A percentile compares a stretch with the other conserved stretches of the same genome.
Conservation (phyloP, 2,888 invertebrate species). For the Drymonia ruficornis region DNA sequence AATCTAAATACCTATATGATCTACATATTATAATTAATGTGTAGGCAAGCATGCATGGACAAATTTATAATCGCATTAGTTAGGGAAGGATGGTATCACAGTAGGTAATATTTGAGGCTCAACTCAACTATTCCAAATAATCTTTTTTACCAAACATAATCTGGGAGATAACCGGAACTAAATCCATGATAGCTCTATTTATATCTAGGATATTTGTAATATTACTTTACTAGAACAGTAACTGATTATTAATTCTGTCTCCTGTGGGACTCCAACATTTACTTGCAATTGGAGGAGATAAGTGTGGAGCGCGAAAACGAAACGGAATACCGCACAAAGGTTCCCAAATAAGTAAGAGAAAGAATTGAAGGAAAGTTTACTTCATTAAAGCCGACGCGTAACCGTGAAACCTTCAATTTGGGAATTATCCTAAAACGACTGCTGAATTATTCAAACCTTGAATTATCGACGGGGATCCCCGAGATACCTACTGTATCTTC, state of each 20-base stretch:
- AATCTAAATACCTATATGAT: too few relatives aligned
- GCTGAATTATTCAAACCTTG: conserved; percentile 74
- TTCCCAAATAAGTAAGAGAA: conserved; percentile 30
- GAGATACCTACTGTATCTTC: conserved; percentile 57
- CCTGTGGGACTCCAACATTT: conserved; percentile 25
- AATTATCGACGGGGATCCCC: conserved; percentile 70
- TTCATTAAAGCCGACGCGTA: conserved; percentile 63
- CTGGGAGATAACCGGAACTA: too few relatives aligned
- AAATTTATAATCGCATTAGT: too few relatives aligned
- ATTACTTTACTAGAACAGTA: not conserved
- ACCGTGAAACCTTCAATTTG: conserved; percentile 71
- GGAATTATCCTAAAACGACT: conserved; percentile 72
- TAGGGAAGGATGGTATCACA: too few relatives aligned
- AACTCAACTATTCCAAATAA: too few relatives aligned
- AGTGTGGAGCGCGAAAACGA: conserved; percentile 22
- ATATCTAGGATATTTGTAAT: too few relatives aligned
- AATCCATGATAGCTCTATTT: too few relatives aligned
- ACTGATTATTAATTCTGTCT: conserved; percentile 10
- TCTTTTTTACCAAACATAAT: too few relatives aligned
- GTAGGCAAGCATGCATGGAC: too few relatives aligned
- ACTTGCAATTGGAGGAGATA: conserved; percentile 36
- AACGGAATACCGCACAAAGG: conserved; percentile 28
- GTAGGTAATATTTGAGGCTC: too few relatives aligned
- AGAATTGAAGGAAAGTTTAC: conserved; percentile 50
- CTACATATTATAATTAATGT: too few relatives aligned